Conservation (phyloP, 2,797 vertebrate genomes). For the Poliocrania exsul region DNA sequence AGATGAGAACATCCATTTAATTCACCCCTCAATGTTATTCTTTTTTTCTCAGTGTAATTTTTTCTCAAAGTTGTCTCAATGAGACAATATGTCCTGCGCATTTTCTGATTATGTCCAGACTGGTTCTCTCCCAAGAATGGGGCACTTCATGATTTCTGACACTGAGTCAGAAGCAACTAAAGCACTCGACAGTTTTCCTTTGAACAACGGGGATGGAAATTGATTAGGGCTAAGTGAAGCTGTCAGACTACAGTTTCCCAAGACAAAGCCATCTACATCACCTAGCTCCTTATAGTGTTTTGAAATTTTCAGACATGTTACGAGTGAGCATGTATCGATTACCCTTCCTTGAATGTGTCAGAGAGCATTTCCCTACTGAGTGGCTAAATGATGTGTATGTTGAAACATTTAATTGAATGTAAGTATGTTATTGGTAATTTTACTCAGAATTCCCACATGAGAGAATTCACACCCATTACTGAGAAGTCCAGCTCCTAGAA, state of each 20-base stretch:
- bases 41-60: not conserved
- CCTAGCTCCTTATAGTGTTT: not conserved
- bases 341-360: not conserved
- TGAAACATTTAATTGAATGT: slow-evolving; percentile 42
- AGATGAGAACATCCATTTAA: not conserved
- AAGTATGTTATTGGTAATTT: slow-evolving; percentile 23
- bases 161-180: slow-evolving; percentile 30
- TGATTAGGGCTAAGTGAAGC: slow-evolving; percentile 9
- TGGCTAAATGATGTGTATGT: not conserved
- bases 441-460: slow-evolving; percentile 6
- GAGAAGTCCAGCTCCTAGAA: not conserved
- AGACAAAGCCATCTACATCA: slow-evolving; percentile 43
- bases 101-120: not conserved
- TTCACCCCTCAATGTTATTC: not conserved
- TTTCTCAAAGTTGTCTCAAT: not conserved
- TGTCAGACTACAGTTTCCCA: slow-evolving; percentile 35
- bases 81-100: not conserved
- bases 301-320: slow-evolving; percentile 7
- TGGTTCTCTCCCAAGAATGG: not conserved
- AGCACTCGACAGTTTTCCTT: not conserved
- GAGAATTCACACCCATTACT: slow-evolving; percentile 1
- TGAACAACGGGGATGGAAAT: not conserved
- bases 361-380: slow-evolving; percentile 34
- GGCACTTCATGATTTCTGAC: not conserved
- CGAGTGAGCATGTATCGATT: not conserved